Evolutionary conservation across 2,888 invertebrate genomes (phyloP).

Genomic region (Eudemis profundana): DNA sequence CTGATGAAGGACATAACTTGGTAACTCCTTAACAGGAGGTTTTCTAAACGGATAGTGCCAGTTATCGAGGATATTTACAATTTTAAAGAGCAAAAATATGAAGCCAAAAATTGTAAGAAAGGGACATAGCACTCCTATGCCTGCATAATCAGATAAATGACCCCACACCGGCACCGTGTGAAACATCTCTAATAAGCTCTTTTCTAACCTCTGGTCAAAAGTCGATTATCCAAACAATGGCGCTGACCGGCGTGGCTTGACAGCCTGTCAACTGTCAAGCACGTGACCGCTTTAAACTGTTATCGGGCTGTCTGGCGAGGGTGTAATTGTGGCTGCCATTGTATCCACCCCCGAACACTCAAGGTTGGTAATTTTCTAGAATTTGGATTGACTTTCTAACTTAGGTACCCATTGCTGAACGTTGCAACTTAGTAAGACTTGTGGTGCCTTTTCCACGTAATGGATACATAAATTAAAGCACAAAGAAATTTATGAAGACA

Average conservation of each 20-base stretch:
- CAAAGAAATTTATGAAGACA: too few relatives aligned
- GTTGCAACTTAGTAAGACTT: too few relatives aligned
- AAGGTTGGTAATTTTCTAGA: conserved; percentile 18
- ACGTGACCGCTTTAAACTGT: conserved; percentile 71
- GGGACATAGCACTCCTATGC: background rate
- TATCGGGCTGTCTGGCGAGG: conserved; percentile 68
- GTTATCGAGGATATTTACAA: too few relatives aligned
- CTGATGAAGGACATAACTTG: too few relatives aligned
- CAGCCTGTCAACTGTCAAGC: conserved; percentile 58
- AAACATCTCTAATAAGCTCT: conserved; percentile 34
- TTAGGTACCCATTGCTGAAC: too few relatives aligned
- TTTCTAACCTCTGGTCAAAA: conserved; percentile 58
- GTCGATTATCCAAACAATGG: conserved; percentile 69
- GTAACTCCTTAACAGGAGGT: too few relatives aligned
- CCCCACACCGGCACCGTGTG: conserved; percentile 44
- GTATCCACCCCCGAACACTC: conserved; percentile 40
- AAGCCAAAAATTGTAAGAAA: too few relatives aligned
- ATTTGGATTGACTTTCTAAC: too few relatives aligned
- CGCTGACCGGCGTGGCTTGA: conserved; percentile 63
- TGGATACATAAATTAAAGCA: too few relatives aligned
- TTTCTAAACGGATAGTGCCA: too few relatives aligned
- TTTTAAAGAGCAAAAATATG: too few relatives aligned
- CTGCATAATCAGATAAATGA: conserved; percentile 27
- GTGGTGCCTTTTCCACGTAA: too few relatives aligned
- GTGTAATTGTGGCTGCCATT: conserved; percentile 59